These are phyloP conservation scores for Pelusios castaneus DNA, from an alignment of 2,113 vertebrate species.

Conservation along the genomic window DNA sequence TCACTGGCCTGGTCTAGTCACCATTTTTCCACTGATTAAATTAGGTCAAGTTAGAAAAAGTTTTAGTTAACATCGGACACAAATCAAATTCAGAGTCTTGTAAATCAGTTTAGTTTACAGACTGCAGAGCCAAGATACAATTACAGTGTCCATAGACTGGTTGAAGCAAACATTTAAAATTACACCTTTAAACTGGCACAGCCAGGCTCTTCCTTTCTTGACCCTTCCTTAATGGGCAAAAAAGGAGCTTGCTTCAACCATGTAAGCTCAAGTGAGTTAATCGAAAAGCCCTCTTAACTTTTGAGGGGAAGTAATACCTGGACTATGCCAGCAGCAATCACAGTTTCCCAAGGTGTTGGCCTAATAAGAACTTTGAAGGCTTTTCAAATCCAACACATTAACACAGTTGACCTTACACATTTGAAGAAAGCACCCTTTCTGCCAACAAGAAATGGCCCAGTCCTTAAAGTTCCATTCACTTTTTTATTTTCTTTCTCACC, in stretches of 20 bases:
- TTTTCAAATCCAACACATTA: background rate
- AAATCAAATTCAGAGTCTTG: background rate
- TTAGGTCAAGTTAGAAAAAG: background rate
- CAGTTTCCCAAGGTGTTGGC: background rate
- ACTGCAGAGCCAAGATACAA: background rate
- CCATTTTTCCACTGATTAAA: background rate
- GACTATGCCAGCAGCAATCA: background rate
- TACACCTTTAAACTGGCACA: background rate
- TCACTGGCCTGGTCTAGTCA: no score
- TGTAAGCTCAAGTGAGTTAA: background rate
- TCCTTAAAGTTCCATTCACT: background rate
- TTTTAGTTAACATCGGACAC: background rate
- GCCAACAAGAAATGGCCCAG: accelerated
- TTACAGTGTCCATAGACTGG: background rate
- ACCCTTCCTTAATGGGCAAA: background rate
- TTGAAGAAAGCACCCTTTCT: background rate
- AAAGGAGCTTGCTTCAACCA: background rate
- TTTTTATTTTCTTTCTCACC: background rate
- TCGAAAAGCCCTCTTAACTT: background rate
- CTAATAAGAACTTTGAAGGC: background rate
- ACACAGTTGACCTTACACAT: background rate
- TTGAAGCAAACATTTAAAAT: background rate
- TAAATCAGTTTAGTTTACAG: background rate
- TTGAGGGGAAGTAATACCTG: background rate
- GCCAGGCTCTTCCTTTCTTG: background rate